These are phyloP conservation scores for Sinelater perroti DNA, from an alignment of 2,888 invertebrate species.

Conservation along the genomic window DNA sequence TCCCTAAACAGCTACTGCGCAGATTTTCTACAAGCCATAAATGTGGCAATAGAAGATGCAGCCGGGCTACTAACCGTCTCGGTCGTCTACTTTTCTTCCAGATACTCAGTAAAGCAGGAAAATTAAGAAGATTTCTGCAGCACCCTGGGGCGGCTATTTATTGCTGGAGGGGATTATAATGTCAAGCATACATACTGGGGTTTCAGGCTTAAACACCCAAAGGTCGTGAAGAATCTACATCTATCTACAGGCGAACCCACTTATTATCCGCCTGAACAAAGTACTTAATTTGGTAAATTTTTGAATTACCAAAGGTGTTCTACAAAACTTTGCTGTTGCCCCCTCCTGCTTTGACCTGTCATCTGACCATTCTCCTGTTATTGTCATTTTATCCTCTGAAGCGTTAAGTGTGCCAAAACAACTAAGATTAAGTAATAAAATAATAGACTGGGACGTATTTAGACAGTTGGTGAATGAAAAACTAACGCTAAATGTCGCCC, in stretches of 20 bases:
- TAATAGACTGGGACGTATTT: too few species aligned
- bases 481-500: too few species aligned
- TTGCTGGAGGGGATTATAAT: slow-evolving; percentile 28
- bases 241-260: slow-evolving; percentile 40
- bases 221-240: slow-evolving; percentile 12
- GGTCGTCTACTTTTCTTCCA: slow-evolving; percentile 19
- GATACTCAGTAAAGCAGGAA: slow-evolving; percentile 10
- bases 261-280: slow-evolving; percentile 37
- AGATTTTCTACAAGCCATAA: too few species aligned
- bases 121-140: slow-evolving; percentile 10
- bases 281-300: slow-evolving; percentile 40
- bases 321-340: too few species aligned
- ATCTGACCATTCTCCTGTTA: slow-evolving; percentile 27
- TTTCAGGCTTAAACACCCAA: slow-evolving; percentile 20
- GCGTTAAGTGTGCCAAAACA: too few species aligned
- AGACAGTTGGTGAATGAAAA: too few species aligned
- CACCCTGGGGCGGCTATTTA: slow-evolving; percentile 16
- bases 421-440: too few species aligned
- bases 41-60: background rate
- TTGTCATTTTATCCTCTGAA: slow-evolving; percentile 7
- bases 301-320: slow-evolving; percentile 31
- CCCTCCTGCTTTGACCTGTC: slow-evolving; percentile 37
- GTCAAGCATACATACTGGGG: slow-evolving; percentile 26
- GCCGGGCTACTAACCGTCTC: slow-evolving; percentile 17
- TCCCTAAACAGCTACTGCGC: slow-evolving; percentile 16